Evolutionary conservation across 2,113 vertebrate genomes (phyloP).

Genomic region (Sturnus vulgaris): DNA sequence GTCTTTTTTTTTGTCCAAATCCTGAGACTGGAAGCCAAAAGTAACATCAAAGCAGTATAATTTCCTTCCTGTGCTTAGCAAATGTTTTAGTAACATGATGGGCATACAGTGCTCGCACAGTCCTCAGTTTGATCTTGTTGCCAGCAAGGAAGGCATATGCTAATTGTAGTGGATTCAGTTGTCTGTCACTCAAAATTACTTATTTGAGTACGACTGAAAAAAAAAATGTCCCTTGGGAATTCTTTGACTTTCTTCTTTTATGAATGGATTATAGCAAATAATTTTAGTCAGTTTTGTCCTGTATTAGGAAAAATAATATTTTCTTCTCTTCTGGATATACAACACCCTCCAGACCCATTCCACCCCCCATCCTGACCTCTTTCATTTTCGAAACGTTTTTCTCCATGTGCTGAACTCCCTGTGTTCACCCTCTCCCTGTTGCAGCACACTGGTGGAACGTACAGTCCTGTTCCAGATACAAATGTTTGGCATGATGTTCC

Average conservation of each 20-base stretch:
- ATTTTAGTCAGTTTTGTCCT: background rate
- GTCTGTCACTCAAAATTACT: background rate
- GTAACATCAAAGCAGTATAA: conserved; percentile 20
- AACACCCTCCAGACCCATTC: background rate
- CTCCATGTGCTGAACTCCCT: background rate
- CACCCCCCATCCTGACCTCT: background rate
- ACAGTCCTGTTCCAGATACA: conserved; percentile 45
- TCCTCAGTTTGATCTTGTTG: background rate
- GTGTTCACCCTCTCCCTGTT: background rate
- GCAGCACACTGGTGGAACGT: conserved; percentile 37
- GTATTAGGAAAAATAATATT: background rate
- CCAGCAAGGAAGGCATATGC: background rate
- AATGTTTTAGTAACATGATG: background rate
- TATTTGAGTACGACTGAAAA: background rate
- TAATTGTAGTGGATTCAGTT: background rate
- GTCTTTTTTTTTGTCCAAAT: conserved; percentile 17
- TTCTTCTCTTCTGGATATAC: background rate
- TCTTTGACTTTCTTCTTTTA: background rate
- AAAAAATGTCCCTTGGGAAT: background rate
- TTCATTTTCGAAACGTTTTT: conserved; percentile 9
- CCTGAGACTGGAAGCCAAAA: background rate
- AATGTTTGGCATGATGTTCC: conserved; percentile 56
- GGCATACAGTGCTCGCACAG: background rate
- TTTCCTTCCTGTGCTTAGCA: conserved; percentile 29
- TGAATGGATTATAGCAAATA: background rate